Evolutionary conservation across 2,888 invertebrate genomes (phyloP).

Genomic region (Drosophila silvestris): DNA sequence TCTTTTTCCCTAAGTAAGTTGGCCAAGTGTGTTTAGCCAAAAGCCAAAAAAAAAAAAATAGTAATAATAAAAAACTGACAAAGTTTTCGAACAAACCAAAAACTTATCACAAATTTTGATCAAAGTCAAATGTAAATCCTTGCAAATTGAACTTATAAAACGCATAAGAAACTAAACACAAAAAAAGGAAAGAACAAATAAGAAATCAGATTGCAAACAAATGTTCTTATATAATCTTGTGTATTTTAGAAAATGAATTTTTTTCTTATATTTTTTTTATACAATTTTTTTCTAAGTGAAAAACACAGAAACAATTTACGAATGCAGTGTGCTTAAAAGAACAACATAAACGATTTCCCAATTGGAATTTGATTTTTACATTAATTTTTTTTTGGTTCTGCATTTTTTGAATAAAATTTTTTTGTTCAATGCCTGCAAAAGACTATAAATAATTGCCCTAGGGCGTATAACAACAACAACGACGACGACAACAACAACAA

Average conservation of each 20-base stretch:
- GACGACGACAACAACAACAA: conserved; percentile 21
- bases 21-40: conserved; percentile 53
- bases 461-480: conserved; percentile 48
- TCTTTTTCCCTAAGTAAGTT: conserved; percentile 86
- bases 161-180: conserved; percentile 13
- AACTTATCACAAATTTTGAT: conserved; percentile 25
- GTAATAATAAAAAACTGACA: conserved; percentile 9
- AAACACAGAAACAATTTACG: conserved; percentile 30
- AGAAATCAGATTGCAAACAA: conserved; percentile 11
- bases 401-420: conserved; percentile 35
- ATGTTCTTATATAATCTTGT: conserved; percentile 61
- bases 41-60: conserved; percentile 25
- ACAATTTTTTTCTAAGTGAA: conserved; percentile 74
- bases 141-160: conserved; percentile 44
- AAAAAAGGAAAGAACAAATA: conserved; percentile 12
- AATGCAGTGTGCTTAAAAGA: conserved; percentile 31
- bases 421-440: conserved; percentile 45
- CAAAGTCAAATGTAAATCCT: conserved; percentile 43
- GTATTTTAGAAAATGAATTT: conserved; percentile 27
- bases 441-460: conserved; percentile 69
- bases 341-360: conserved; percentile 26
- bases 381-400: conserved; percentile 43
- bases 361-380: conserved; percentile 28
- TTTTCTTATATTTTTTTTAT: conserved; percentile 52
- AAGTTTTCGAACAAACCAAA: conserved; percentile 36